Evolutionary conservation across 2,888 invertebrate genomes (phyloP).

Genomic region (Orchesellides sinensis): DNA sequence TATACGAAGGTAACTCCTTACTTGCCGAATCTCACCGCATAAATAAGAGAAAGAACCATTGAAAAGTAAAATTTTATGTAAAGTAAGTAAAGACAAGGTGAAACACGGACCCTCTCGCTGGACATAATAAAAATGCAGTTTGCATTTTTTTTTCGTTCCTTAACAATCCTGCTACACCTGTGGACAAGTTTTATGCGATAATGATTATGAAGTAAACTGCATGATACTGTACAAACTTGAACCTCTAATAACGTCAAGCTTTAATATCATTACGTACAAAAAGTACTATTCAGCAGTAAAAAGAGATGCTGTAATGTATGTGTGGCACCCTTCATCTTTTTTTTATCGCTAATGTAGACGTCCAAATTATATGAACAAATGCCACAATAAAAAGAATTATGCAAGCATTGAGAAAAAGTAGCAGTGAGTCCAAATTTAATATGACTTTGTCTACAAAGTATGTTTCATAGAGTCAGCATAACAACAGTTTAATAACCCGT

Average conservation of each 20-base stretch:
- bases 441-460: too few species aligned
- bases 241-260: neutral
- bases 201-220: slow-evolving; percentile 6
- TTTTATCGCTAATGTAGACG: neutral
- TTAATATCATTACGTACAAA: neutral
- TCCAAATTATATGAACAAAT: neutral
- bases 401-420: neutral
- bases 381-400: neutral
- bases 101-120: too few species aligned
- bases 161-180: slow-evolving; percentile 4
- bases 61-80: too few species aligned
- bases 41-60: too few species aligned
- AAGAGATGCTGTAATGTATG: neutral
- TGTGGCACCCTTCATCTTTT: neutral
- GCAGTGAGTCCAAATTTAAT: too few species aligned
- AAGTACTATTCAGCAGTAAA: neutral
- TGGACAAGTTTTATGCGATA: slow-evolving; percentile 25
- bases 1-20: too few species aligned
- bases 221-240: neutral
- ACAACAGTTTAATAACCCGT: neutral
- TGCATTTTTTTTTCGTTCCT: too few species aligned
- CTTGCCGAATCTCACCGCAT: too few species aligned
- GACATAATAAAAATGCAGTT: too few species aligned
- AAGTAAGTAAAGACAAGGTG: too few species aligned
- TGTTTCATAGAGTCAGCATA: too few species aligned